A percentile compares a stretch with the other conserved stretches of the same genome.
These are phyloP conservation scores for Microchrysa polita DNA, from an alignment of 2,888 invertebrate genomes.

Conservation along the genomic window DNA sequence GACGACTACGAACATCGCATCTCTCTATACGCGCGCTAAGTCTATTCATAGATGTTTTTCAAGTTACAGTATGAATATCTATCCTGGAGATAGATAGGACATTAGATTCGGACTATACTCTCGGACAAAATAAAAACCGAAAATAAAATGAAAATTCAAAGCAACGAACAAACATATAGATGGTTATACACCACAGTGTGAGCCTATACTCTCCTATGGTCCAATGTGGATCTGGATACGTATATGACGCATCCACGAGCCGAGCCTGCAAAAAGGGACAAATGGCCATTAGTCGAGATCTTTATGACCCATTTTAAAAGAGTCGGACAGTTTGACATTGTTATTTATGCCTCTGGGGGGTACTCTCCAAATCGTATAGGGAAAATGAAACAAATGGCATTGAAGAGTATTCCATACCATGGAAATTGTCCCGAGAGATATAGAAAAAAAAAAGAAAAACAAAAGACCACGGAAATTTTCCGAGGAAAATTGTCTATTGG, in stretches of 20 bases:
- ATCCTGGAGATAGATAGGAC: constrained; percentile 45
- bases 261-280: constrained; percentile 36
- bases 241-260: background rate
- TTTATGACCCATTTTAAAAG: constrained; percentile 50
- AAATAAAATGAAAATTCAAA: constrained; percentile 27
- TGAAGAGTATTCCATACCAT: constrained; percentile 19
- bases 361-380: constrained; percentile 25
- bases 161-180: background rate
- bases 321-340: constrained; percentile 49
- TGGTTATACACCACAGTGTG: background rate
- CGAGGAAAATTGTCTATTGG: background rate
- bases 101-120: constrained; percentile 43
- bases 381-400: constrained; percentile 37
- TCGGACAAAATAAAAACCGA: constrained; percentile 35
- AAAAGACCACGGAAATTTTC: background rate
- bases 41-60: constrained; percentile 47
- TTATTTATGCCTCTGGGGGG: constrained; percentile 49
- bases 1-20: constrained; percentile 2
- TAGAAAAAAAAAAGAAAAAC: constrained; percentile 1
- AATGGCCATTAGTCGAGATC: constrained; percentile 47
- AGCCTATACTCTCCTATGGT: background rate
- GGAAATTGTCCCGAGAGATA: constrained; percentile 25
- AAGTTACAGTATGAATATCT: constrained; percentile 40
- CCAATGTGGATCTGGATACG: too few relatives aligned
- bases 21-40: too few relatives aligned